Base-by-base conservation (phyloP, 2,888 invertebrate species). In the Tetranychus piercei region DNA sequence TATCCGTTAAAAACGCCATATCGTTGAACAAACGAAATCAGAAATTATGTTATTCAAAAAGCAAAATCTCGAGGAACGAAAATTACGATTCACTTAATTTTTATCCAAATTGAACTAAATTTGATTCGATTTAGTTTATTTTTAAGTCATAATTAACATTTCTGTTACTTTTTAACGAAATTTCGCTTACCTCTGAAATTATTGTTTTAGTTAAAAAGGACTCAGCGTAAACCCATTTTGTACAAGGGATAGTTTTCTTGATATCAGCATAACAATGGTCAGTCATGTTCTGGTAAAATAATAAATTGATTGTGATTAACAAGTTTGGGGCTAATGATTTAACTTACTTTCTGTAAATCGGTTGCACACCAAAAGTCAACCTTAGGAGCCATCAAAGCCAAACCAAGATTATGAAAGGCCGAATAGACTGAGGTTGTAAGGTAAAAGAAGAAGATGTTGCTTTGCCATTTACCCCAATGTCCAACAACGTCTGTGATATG, bases 151-250 rank as follows among this genome's bases (percentile, higher is more conserved):
- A 34, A 34, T 34, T 34, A 34, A 3, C 3, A 34, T 34, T 34
- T 34, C 55, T 11, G 15, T 6, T 5, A 5, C 55, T 11, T 55
- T 2, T 55, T 5, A 55, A 5, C 0, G 15, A 1, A 55, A 55
- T 55, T 69, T 22, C 5, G 3, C 69, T 69, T n/a, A 82, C 82
- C 78, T 82, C 90, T 20, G 90, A 90, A 9, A 87, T 87, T 73
- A 89, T 86, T 0, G 91, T 89, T 0, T 88, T 87, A 75, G 87
- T 82, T 78, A 89, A 88, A 80, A 90, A 90, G 0, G 87, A 88
- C 11, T 85, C 85, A 80, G 91, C 90, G 81, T 87, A 92, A 1
- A 88, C 88, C 86, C 88, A 91, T 0, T 85, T 82, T 7, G 81
- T 79, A 79, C 88, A 74, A n/a, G 72, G 44, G 1, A 44, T 44